Base-by-base conservation (phyloP, 1,140 invertebrate genomes). In the Bombus ignitus region DNA sequence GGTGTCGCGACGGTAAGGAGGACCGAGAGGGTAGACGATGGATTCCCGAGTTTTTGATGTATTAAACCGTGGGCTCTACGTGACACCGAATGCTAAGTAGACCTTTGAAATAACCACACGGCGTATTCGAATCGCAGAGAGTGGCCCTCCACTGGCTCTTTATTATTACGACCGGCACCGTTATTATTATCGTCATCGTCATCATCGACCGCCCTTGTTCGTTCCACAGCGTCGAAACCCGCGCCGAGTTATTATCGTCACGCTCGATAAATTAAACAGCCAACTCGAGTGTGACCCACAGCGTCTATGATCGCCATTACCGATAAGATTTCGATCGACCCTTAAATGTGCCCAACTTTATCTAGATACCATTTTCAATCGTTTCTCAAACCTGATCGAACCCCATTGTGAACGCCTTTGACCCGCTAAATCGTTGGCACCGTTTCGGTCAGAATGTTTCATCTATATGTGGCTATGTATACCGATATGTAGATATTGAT, bases 71-170 rank as follows among this genome's bases (percentile, higher is more conserved):
- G 91, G 92, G 90, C 89, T 89, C 94, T 95, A 95, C 95, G 95
- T 95, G 95, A 95, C 95, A 95, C 93, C 92, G 94, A 95, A 95
- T 95, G 94, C 92, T 94, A 95, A 95, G 94, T 93, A 95, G 94
- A 94, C 92, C 92, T 93, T 93, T 92, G 90, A 94, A 94, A 93
- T 91, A 66, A 87, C 90, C 90, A 91, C 89, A 91, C 92, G 91
- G 90, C 91, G 84, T 85, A 89, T 91, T 88, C 92, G 85, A 90
- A 82, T 85, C 83, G 86, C 78, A 65, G 83, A 74, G 57, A 72
- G 86, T 78, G 75, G 72, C 72, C 70, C 66, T 84, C 65, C 81
- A 15, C 44, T 53, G 35, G 22, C 74, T 18, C 81, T 85, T 85
- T 81, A 74, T 88, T 87, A 86, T 78, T 81, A 85, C 83, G 71